Conservation (phyloP, 1,140 invertebrate species). For the Linepithema humile region DNA sequence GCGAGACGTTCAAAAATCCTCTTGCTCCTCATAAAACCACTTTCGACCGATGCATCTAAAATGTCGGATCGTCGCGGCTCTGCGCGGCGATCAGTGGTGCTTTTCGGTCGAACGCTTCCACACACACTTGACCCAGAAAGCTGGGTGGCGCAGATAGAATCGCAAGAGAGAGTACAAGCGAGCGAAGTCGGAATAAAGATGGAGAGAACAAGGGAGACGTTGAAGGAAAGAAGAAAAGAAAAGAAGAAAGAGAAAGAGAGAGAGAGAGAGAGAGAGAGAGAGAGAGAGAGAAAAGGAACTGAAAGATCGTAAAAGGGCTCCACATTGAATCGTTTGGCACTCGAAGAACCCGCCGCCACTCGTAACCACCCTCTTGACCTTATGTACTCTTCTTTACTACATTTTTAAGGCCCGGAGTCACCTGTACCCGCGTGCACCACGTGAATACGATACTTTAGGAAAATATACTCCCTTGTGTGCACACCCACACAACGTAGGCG, state of each 20-base stretch:
- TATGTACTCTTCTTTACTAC: constrained; percentile 59
- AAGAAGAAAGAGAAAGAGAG: background rate
- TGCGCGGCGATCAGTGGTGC: background rate
- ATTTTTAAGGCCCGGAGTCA: constrained; percentile 62
- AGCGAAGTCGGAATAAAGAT: constrained; percentile 2
- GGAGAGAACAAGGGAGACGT: background rate
- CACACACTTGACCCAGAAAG: constrained; percentile 70
- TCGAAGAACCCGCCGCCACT: constrained; percentile 64
- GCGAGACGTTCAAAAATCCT: background rate
- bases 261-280: background rate
- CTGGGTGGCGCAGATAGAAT: constrained; percentile 64
- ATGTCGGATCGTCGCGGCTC: background rate
- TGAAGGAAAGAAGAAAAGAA: background rate
- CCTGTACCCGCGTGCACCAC: constrained; percentile 27
- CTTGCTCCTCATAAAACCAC: background rate
- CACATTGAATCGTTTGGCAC: constrained; percentile 68
- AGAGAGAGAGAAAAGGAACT: background rate
- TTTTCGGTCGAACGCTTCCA: constrained; percentile 24
- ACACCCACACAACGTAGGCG: background rate
- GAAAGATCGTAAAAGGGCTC: constrained; percentile 42
- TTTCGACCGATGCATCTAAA: constrained; percentile 18
- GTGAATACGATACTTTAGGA: constrained; percentile 39
- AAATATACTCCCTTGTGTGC: constrained; percentile 14
- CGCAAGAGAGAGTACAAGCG: constrained; percentile 43
- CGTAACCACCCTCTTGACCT: constrained; percentile 70